phyloP scores from a whole-genome alignment of 2,888 invertebrate genomes.

The Epistrophe grossulariae region DNA sequence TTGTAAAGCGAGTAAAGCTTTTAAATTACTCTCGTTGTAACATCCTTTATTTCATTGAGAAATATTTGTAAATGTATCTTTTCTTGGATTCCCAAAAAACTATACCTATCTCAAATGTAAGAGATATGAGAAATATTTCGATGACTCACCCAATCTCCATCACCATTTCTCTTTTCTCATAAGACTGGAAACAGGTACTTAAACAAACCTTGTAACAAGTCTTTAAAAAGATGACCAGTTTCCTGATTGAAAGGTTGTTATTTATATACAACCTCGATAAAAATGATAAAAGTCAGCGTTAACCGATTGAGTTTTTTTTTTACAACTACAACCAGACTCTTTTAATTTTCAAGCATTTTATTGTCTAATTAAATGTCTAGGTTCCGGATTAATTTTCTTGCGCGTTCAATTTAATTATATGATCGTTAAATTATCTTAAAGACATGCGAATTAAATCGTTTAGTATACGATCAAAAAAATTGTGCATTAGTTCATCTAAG shows the following conservation, averaged over 20 bases:
- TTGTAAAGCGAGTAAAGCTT: background rate
- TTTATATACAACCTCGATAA: conserved; percentile 2
- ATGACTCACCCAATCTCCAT: background rate
- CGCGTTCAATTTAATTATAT: conserved; percentile 47
- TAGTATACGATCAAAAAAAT: background rate
- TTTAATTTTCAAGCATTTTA: background rate
- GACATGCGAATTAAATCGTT: conserved; percentile 3
- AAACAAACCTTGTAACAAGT: background rate
- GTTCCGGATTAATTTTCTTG: conserved; percentile 21
- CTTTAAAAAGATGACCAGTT: conserved; percentile 1
- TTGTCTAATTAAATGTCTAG: conserved; percentile 22
- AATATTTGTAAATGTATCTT: background rate
- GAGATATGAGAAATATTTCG: background rate
- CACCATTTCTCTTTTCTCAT: background rate
- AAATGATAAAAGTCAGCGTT: background rate
- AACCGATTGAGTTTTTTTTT: background rate
- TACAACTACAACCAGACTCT: background rate
- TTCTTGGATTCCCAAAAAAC: background rate
- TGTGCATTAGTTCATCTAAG: too few relatives aligned
- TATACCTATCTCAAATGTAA: background rate
- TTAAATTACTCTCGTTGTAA: background rate
- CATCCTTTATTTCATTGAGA: background rate
- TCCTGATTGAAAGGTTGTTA: background rate
- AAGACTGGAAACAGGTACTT: background rate
- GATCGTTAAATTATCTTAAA: background rate